These are phyloP conservation scores for Plestiodon gilberti DNA, from an alignment of 2,113 vertebrate genomes.

Conservation along the genomic window DNA sequence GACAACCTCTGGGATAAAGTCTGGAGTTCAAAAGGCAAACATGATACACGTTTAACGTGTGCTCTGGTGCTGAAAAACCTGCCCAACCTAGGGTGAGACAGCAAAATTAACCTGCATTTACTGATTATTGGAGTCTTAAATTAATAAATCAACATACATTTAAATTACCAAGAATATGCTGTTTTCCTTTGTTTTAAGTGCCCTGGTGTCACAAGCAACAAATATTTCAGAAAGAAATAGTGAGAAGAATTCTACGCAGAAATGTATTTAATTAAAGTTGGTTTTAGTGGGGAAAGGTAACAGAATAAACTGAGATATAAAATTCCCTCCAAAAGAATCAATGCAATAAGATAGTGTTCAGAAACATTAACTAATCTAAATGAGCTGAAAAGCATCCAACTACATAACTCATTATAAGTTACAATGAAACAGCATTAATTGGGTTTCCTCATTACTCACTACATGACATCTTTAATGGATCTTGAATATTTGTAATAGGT, in stretches of 20 bases:
- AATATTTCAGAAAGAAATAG: not conserved
- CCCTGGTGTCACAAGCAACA: not conserved
- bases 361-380: slow-evolving; percentile 22
- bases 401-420: slow-evolving; percentile 11
- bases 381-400: not conserved
- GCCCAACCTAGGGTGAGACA: not conserved
- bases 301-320: not conserved
- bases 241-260: not conserved
- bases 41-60: not conserved
- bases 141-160: slow-evolving; percentile 27
- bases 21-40: not conserved
- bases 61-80: not conserved
- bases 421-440: not conserved
- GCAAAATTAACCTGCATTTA: not conserved
- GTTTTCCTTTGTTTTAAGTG: slow-evolving; percentile 5
- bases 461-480: not conserved
- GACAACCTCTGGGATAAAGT: not conserved
- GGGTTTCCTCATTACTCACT: slow-evolving; percentile 8
- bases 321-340: not conserved
- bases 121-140: not conserved
- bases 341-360: not conserved
- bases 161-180: not conserved
- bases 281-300: not conserved
- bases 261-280: not conserved
- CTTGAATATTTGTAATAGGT: not conserved